These are phyloP conservation scores for Stenodera caucasica DNA, from an alignment of 2,888 invertebrate genomes.

Conservation along the genomic window DNA sequence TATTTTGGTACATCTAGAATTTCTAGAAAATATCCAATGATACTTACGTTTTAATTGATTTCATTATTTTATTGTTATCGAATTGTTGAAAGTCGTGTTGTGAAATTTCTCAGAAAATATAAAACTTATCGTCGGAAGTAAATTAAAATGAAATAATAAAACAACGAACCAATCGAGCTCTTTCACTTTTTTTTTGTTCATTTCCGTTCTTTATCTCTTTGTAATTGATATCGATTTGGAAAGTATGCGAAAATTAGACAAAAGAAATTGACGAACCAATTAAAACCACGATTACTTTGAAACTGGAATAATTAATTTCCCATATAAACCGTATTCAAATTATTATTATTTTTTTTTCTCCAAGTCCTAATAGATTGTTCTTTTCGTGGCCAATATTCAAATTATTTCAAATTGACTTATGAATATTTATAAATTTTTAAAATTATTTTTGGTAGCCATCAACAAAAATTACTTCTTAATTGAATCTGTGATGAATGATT, in stretches of 20 bases:
- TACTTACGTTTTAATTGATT: too few relatives aligned
- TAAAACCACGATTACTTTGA: constrained; percentile 18
- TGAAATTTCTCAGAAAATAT: not conserved
- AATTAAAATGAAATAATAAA: constrained; percentile 17
- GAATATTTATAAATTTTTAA: constrained; percentile 37
- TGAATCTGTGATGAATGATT: constrained; percentile 37
- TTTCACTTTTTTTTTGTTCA: constrained; percentile 10
- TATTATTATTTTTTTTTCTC: constrained; percentile 26
- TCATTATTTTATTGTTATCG: not conserved
- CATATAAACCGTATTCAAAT: constrained; percentile 24
- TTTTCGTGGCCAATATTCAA: constrained; percentile 21
- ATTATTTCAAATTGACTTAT: constrained; percentile 34
- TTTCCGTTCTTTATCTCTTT: constrained; percentile 21
- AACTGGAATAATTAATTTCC: constrained; percentile 27
- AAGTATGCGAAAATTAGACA: constrained; percentile 20
- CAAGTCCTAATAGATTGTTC: constrained; percentile 22
- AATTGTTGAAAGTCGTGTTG: not conserved
- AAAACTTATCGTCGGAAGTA: not conserved
- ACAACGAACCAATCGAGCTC: not conserved
- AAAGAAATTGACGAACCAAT: constrained; percentile 21
- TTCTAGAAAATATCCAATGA: constrained; percentile 16
- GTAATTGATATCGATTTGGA: constrained; percentile 25
- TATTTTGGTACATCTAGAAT: constrained; percentile 20
- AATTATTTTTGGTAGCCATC: constrained; percentile 30
- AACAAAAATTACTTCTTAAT: constrained; percentile 37